Percentiles rank a stretch among this genome's conserved stretches.
Evolutionary conservation across 1,140 invertebrate genomes (phyloP).

Genomic region (Achroia grisella): DNA sequence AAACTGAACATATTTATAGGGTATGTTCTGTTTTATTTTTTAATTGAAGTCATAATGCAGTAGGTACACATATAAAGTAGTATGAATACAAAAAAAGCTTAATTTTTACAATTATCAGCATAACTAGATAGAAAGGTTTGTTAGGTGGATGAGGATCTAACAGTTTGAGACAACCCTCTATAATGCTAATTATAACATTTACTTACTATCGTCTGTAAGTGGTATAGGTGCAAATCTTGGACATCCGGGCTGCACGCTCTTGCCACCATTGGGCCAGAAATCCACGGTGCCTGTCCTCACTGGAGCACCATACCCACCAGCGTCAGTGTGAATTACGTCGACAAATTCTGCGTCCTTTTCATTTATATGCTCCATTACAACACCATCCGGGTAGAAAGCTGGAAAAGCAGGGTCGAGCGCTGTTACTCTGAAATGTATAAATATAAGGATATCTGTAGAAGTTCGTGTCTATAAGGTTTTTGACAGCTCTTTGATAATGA

Average conservation of each 20-base stretch:
- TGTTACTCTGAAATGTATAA: slow-evolving; percentile 60
- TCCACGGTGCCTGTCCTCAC: slow-evolving; percentile 75
- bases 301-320: slow-evolving; percentile 74
- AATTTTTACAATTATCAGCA: too few relatives aligned
- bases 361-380: slow-evolving; percentile 76
- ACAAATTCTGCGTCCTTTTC: slow-evolving; percentile 79
- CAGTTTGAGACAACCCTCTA: too few relatives aligned
- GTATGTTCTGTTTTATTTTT: too few relatives aligned
- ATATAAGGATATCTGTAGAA: neutral
- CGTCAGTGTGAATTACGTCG: slow-evolving; percentile 82
- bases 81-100: too few relatives aligned
- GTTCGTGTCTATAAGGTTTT: too few relatives aligned
- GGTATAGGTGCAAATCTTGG: slow-evolving; percentile 62
- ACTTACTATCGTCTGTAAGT: slow-evolving; percentile 66
- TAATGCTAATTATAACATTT: slow-evolving; percentile 3
- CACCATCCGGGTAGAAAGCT: slow-evolving; percentile 72
- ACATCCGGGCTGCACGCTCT: slow-evolving; percentile 75
- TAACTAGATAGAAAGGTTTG: too few relatives aligned
- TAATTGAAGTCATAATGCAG: too few relatives aligned
- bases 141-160: too few relatives aligned
- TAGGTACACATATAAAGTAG: too few relatives aligned
- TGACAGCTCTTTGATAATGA: too few relatives aligned
- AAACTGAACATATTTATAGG: too few relatives aligned
- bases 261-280: slow-evolving; percentile 78
- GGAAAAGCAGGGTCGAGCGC: slow-evolving; percentile 77